These are phyloP conservation scores for Mechanitis messenoides DNA, from an alignment of 2,888 invertebrate species.

Conservation along the genomic window DNA sequence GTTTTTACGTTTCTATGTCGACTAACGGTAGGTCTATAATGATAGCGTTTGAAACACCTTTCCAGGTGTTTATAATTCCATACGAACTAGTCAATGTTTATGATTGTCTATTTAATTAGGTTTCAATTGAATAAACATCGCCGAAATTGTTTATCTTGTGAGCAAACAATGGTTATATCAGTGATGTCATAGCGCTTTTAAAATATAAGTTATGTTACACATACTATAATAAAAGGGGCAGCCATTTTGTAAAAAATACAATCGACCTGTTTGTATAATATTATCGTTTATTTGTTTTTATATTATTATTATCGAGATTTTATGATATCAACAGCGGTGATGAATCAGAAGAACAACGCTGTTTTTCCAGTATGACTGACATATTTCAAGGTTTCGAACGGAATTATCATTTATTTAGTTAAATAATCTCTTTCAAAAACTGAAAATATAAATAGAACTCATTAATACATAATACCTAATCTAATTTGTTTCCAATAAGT, in stretches of 20 bases:
- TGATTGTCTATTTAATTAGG: conserved; percentile 36
- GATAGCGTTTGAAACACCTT: conserved; percentile 48
- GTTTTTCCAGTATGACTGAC: too few relatives aligned
- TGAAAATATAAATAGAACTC: too few relatives aligned
- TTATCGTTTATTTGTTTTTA: too few relatives aligned
- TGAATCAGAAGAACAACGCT: too few relatives aligned
- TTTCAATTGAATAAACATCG: conserved; percentile 51
- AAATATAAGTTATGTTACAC: background rate
- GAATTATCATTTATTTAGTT: background rate
- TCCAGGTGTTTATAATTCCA: conserved; percentile 51
- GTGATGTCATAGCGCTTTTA: conserved; percentile 16
- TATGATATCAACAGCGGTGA: too few relatives aligned
- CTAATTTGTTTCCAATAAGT: too few relatives aligned
- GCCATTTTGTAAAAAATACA: too few relatives aligned
- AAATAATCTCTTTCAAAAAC: background rate
- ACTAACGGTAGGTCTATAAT: conserved; percentile 55
- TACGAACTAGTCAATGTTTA: conserved; percentile 33
- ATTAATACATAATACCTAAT: too few relatives aligned
- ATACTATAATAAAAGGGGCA: too few relatives aligned
- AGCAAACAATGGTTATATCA: conserved; percentile 16
- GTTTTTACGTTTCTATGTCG: conserved; percentile 35
- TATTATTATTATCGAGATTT: too few relatives aligned
- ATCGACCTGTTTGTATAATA: too few relatives aligned
- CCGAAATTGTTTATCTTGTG: conserved; percentile 36
- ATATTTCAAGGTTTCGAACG: too few relatives aligned